Conservation (phyloP, 2,797 vertebrate species). For the Acestrorhynchus altus region DNA sequence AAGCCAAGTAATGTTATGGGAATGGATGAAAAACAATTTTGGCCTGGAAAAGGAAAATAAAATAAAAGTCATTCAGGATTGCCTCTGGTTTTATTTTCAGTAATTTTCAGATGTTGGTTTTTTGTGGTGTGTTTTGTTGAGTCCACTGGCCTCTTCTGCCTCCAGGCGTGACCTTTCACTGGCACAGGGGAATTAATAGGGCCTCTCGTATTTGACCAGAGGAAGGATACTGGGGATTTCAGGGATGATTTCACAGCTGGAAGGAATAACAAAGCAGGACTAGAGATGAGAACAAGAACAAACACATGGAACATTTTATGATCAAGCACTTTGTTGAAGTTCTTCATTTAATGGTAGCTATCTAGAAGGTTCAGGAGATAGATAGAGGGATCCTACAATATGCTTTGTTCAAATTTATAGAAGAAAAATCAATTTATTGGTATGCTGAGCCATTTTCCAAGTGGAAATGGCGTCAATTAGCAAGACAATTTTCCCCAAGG, state of each 20-base stretch:
- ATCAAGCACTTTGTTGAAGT: neutral
- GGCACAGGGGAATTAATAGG: conserved; percentile 29
- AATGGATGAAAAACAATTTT: too few species aligned
- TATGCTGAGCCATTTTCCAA: conserved; percentile 33
- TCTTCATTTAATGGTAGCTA: conserved; percentile 16
- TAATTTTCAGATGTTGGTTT: conserved; percentile 25
- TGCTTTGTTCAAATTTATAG: conserved; percentile 20
- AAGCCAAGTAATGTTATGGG: too few species aligned
- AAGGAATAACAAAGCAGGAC: conserved; percentile 13
- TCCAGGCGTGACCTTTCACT: conserved; percentile 33
- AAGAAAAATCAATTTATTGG: conserved; percentile 27
- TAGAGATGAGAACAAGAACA: conserved; percentile 1
- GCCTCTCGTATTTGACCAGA: conserved; percentile 24
- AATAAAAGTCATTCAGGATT: too few species aligned
- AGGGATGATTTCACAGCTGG: conserved; percentile 25
- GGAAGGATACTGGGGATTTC: conserved; percentile 29
- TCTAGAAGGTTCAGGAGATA: conserved; percentile 5
- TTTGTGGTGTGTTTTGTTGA: conserved; percentile 22
- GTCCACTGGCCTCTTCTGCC: conserved; percentile 36
- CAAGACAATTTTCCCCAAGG: conserved; percentile 17
- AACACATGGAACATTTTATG: conserved; percentile 10
- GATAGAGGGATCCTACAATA: neutral
- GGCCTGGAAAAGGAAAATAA: too few species aligned
- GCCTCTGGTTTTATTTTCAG: neutral
- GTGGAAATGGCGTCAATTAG: conserved; percentile 28